Evolutionary conservation across 1,140 invertebrate genomes (phyloP).

Genomic region (Zaprionus vittiger): DNA sequence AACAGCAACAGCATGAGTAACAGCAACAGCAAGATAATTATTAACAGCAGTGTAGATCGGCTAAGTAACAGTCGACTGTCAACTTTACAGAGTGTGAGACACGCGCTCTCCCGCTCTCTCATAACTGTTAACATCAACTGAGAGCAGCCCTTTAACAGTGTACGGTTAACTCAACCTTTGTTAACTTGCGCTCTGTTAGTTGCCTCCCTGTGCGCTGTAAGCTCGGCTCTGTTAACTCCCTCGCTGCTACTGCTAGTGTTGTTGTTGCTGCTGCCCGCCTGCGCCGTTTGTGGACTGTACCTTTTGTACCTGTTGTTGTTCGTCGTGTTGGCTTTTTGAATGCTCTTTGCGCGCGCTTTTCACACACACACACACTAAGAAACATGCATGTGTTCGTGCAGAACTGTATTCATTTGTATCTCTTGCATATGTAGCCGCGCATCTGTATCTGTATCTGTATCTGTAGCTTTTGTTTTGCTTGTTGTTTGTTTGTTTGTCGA

Average conservation of each 20-base stretch:
- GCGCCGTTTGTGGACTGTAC: constrained; percentile 71
- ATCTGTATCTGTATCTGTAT: constrained; percentile 10
- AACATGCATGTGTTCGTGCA: constrained; percentile 24
- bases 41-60: too few species aligned
- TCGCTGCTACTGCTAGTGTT: constrained; percentile 19
- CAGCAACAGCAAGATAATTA: too few species aligned
- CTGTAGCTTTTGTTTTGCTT: constrained; percentile 38
- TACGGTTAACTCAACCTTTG: not conserved
- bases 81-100: not conserved
- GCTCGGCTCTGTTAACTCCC: not conserved
- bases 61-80: not conserved
- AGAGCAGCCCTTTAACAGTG: constrained; percentile 13
- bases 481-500: constrained; percentile 65
- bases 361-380: constrained; percentile 30
- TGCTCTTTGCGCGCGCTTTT: constrained; percentile 79
- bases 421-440: constrained; percentile 49
- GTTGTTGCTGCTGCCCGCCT: constrained; percentile 32
- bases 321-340: constrained; percentile 61
- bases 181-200: constrained; percentile 13
- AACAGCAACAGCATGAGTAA: too few species aligned
- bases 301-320: constrained; percentile 78
- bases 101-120: too few species aligned
- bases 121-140: constrained; percentile 3
- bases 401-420: constrained; percentile 68
- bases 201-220: not conserved